Conservation (phyloP, 2,113 vertebrate species). For the Siniperca knerii region DNA sequence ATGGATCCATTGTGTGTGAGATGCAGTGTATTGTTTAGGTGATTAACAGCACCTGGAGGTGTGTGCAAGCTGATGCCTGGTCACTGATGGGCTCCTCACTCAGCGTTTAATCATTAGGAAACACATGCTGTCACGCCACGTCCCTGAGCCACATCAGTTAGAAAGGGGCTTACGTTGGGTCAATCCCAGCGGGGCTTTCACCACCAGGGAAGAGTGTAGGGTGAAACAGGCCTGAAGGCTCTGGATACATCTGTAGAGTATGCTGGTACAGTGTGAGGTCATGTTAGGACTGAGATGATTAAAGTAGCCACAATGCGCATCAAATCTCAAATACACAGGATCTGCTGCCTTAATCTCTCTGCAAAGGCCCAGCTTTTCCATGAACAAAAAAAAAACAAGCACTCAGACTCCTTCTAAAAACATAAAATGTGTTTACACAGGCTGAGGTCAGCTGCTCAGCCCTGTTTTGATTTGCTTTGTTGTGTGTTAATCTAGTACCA, state of each 20-base stretch:
- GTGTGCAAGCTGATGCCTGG: conserved; percentile 56
- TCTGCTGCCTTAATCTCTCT: conserved; percentile 66
- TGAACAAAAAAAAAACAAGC: conserved; percentile 36
- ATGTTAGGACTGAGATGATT: conserved; percentile 59
- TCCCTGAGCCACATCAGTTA: conserved; percentile 59
- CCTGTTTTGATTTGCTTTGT: conserved; percentile 66
- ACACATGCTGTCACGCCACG: conserved; percentile 60
- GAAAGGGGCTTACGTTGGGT: conserved; percentile 53
- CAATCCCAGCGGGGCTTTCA: conserved; percentile 44
- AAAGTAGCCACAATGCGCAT: conserved; percentile 65
- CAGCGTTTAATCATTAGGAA: conserved; percentile 72
- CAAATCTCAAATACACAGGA: conserved; percentile 61
- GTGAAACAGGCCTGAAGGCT: conserved; percentile 3
- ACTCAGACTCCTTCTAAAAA: conserved; percentile 41
- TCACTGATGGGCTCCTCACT: conserved; percentile 59
- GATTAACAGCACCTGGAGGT: conserved; percentile 76
- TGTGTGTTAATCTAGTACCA: conserved; percentile 46
- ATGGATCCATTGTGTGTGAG: conserved; percentile 49
- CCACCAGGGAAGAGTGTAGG: conserved; percentile 21
- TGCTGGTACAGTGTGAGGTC: conserved; percentile 46
- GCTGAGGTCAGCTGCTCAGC: conserved; percentile 44
- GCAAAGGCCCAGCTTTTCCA: conserved; percentile 48
- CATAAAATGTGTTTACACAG: conserved; percentile 60
- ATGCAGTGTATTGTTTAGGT: conserved; percentile 66
- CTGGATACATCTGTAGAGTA: conserved; percentile 23